Percentiles rank a stretch among this genome's conserved stretches.
Conservation (phyloP, 2,888 invertebrate genomes). For the Notocelia uddmanniana region DNA sequence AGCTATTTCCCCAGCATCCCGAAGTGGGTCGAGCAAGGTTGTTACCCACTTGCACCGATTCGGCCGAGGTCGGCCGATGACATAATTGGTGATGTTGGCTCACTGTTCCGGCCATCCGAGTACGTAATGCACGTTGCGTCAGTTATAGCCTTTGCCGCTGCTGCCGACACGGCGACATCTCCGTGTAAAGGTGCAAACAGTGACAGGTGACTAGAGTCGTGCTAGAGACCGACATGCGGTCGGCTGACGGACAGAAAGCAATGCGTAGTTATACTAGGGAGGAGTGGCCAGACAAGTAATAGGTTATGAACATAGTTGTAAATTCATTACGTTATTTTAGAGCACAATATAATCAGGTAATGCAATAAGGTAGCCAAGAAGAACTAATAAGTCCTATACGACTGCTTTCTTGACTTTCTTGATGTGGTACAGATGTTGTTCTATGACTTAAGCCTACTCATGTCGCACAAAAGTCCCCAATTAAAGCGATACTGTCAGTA, state of each 20-base stretch:
- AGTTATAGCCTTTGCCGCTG: conserved; percentile 59
- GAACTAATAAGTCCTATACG: too few relatives aligned
- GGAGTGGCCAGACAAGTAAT: too few relatives aligned
- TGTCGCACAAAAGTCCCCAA: too few relatives aligned
- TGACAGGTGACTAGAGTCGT: not conserved
- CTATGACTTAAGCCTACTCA: too few relatives aligned
- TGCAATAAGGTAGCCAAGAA: too few relatives aligned
- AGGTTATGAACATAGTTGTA: too few relatives aligned
- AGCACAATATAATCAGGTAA: too few relatives aligned
- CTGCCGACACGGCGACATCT: conserved; percentile 44
- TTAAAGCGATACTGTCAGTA: too few relatives aligned
- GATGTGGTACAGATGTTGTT: too few relatives aligned
- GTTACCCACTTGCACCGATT: conserved; percentile 50
- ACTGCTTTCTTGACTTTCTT: too few relatives aligned
- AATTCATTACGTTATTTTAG: too few relatives aligned
- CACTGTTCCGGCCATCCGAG: conserved; percentile 72
- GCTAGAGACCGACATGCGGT: too few relatives aligned
- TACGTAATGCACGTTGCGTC: conserved; percentile 71
- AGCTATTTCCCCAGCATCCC: conserved; percentile 27
- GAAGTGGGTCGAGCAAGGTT: conserved; percentile 47
- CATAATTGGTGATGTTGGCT: conserved; percentile 63
- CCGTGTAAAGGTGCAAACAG: not conserved
- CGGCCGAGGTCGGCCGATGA: conserved; percentile 57
- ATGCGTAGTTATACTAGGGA: not conserved
- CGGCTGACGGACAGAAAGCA: not conserved